These are phyloP conservation scores for Zoanthus sansibaricus DNA, from an alignment of 92 coral and sea anemone genomes.

Conservation along the genomic window DNA sequence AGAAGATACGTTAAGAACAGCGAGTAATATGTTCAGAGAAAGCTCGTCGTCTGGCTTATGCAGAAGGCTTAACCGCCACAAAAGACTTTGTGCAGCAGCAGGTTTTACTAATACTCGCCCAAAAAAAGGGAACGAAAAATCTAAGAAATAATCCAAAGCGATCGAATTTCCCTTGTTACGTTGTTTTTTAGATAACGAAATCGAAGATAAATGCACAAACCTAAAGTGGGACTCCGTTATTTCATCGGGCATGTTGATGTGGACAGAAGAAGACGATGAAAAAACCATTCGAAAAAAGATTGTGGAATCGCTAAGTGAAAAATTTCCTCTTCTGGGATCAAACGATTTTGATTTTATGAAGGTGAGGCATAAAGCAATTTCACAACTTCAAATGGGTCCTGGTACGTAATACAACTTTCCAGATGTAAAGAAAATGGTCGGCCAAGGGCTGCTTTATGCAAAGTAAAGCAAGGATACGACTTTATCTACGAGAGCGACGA, in stretches of 20 bases:
- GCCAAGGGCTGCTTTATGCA: constrained; percentile 58
- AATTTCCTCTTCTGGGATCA: constrained; percentile 37
- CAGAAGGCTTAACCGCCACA: constrained; percentile 52
- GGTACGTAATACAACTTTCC: constrained; percentile 63
- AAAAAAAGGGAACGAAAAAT: not conserved
- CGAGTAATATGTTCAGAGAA: constrained; percentile 51
- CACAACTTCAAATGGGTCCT: constrained; percentile 43
- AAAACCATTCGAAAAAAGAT: constrained; percentile 40
- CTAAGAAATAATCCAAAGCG: not conserved
- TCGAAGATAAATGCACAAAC: not conserved
- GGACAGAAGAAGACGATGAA: constrained; percentile 58
- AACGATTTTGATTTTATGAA: constrained; percentile 58
- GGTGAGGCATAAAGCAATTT: constrained; percentile 53
- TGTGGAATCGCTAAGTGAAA: constrained; percentile 14
- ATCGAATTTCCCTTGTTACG: not conserved
- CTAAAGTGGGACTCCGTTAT: constrained; percentile 58
- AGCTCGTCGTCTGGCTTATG: constrained; percentile 61
- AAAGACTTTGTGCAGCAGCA: constrained; percentile 51
- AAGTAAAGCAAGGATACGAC: not conserved
- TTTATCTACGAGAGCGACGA: not conserved
- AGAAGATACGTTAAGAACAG: constrained; percentile 53
- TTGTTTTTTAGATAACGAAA: not conserved
- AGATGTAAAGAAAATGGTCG: constrained; percentile 61
- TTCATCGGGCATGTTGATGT: constrained; percentile 56
- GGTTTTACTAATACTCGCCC: too few species aligned